phyloP scores from a whole-genome alignment of 2,113 vertebrate species.

The Dicaeum eximium region DNA sequence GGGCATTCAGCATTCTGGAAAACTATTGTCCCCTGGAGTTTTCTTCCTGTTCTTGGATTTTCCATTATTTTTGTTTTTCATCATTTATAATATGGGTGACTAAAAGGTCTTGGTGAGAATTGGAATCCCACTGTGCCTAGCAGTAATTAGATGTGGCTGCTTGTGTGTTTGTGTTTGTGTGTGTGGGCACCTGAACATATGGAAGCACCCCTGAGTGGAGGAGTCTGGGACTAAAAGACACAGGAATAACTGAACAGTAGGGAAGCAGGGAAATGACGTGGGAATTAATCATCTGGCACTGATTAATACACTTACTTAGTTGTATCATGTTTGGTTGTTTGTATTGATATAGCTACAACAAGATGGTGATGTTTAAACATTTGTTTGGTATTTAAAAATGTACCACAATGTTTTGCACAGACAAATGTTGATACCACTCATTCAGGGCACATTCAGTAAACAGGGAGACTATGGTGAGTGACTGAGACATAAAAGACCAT shows the following conservation, averaged over 20 bases:
- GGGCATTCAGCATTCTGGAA: background rate
- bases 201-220: background rate
- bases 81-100: background rate
- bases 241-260: background rate
- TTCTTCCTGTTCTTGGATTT: background rate
- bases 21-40: accelerated
- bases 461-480: background rate
- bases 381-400: conserved; percentile 57
- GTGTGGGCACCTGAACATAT: background rate
- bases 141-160: background rate
- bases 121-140: background rate
- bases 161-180: background rate
- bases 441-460: conserved; percentile 12
- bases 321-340: conserved; percentile 58
- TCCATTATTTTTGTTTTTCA: background rate
- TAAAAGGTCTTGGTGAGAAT: background rate
- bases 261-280: background rate
- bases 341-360: conserved; percentile 53
- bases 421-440: conserved; percentile 6
- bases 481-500: background rate
- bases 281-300: conserved; percentile 38
- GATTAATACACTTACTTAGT: conserved; percentile 42
- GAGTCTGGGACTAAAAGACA: background rate
- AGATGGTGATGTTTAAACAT: conserved; percentile 66
- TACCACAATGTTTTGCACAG: conserved; percentile 48